Conservation (phyloP, 1,140 invertebrate genomes). For the Anoplolepis gracilipes region DNA sequence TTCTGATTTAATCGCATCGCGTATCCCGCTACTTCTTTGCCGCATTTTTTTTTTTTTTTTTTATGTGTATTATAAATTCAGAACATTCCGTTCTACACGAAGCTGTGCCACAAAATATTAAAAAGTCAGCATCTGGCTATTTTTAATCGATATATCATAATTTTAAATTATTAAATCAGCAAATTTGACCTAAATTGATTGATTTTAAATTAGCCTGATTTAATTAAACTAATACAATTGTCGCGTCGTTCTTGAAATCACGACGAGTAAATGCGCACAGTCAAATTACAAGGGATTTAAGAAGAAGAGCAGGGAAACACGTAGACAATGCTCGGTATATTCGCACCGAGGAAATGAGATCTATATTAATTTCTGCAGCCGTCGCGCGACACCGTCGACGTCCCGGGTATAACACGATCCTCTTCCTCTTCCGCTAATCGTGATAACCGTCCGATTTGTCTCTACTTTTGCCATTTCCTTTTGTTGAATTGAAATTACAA, state of each 20-base stretch:
- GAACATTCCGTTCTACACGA: background rate
- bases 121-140: background rate
- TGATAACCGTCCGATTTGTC: slow-evolving; percentile 34
- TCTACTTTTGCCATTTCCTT: background rate
- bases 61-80: background rate
- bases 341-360: slow-evolving; percentile 74
- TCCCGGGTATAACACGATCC: background rate
- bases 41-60: background rate
- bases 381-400: slow-evolving; percentile 66
- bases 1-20: slow-evolving; percentile 11
- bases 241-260: background rate
- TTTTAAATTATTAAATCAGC: background rate
- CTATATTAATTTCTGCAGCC: slow-evolving; percentile 79
- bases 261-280: slow-evolving; percentile 18
- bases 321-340: slow-evolving; percentile 73
- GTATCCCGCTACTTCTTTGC: background rate
- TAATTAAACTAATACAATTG: background rate
- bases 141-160: background rate
- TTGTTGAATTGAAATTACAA: slow-evolving; percentile 21
- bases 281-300: slow-evolving; percentile 41
- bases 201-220: background rate
- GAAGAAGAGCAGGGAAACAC: slow-evolving; percentile 47
- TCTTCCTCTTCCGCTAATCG: too few species aligned
- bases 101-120: background rate
- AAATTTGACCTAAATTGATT: background rate